Conservation (phyloP, 1,140 invertebrate genomes). For the Propsilocerus akamusi region DNA sequence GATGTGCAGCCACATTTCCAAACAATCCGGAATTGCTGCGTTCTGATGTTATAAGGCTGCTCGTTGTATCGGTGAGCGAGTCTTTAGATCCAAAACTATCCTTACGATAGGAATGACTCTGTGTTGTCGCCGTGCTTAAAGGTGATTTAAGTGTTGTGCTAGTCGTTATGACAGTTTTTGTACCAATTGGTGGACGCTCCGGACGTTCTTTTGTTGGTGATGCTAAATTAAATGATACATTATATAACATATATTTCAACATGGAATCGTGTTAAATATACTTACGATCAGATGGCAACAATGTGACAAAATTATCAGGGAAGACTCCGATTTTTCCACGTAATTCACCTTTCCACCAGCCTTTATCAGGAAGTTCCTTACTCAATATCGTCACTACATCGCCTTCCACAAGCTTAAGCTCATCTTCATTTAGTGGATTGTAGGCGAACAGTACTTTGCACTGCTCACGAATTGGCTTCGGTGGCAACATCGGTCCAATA, state of each 20-base stretch:
- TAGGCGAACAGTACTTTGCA: conserved; percentile 83
- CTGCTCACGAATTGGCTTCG: conserved; percentile 46
- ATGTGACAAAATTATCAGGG: conserved; percentile 89
- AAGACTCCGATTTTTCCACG: conserved; percentile 80
- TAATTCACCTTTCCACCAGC: conserved; percentile 94
- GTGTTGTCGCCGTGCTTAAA: conserved; percentile 11
- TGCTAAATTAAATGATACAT: neutral
- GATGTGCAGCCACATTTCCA: conserved; percentile 26
- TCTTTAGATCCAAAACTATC: conserved; percentile 23
- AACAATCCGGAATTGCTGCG: conserved; percentile 15
- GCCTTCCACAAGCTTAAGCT: conserved; percentile 72
- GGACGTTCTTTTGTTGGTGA: conserved; percentile 1
- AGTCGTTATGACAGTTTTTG: neutral
- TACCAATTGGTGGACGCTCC: neutral
- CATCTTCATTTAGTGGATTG: conserved; percentile 81
- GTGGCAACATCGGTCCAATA: conserved; percentile 30
- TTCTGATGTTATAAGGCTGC: conserved; percentile 14
- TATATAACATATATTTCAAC: neutral
- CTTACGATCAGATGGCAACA: conserved; percentile 31
- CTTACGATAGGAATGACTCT: conserved; percentile 16
- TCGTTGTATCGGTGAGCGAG: conserved; percentile 19
- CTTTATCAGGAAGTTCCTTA: conserved; percentile 78
- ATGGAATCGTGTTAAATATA: conserved; percentile 6
- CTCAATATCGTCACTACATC: conserved; percentile 76
- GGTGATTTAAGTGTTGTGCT: conserved; percentile 4